Percentiles rank a stretch among this genome's conserved stretches.
Evolutionary conservation across 2,113 vertebrate genomes (phyloP).

Genomic region (Eidolon helvum): DNA sequence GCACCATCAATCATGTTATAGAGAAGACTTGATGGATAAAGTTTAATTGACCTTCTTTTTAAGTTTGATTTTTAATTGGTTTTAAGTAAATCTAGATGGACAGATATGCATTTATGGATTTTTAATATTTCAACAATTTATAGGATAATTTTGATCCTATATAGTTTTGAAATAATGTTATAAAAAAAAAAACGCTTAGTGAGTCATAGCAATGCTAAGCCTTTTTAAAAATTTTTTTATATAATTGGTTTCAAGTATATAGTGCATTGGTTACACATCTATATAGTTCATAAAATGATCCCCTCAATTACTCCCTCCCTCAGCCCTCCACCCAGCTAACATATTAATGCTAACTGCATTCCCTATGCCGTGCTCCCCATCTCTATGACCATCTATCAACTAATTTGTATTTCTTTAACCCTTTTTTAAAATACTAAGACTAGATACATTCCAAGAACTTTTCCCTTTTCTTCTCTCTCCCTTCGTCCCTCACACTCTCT

Average conservation of each 20-base stretch:
- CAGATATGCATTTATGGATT: background rate
- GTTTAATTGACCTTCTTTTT: background rate
- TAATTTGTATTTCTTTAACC: too few relatives aligned
- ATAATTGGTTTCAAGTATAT: too few relatives aligned
- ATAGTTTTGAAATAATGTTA: background rate
- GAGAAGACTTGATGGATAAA: background rate
- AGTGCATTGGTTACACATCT: too few relatives aligned
- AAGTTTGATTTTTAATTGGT: background rate
- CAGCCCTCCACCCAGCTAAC: too few relatives aligned
- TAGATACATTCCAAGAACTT: background rate
- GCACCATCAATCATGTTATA: background rate
- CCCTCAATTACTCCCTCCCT: too few relatives aligned
- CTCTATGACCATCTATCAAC: too few relatives aligned
- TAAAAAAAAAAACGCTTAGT: background rate
- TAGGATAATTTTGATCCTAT: background rate
- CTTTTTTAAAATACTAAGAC: background rate
- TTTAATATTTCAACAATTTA: background rate
- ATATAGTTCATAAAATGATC: too few relatives aligned
- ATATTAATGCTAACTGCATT: too few relatives aligned
- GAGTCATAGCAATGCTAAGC: background rate
- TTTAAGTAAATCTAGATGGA: background rate
- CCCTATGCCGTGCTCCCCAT: too few relatives aligned
- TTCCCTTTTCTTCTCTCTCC: background rate
- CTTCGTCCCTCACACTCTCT: accelerated
- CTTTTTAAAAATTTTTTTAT: background rate